Evolutionary conservation across 2,113 vertebrate species (phyloP).

Genomic region (Sardina pilchardus): DNA sequence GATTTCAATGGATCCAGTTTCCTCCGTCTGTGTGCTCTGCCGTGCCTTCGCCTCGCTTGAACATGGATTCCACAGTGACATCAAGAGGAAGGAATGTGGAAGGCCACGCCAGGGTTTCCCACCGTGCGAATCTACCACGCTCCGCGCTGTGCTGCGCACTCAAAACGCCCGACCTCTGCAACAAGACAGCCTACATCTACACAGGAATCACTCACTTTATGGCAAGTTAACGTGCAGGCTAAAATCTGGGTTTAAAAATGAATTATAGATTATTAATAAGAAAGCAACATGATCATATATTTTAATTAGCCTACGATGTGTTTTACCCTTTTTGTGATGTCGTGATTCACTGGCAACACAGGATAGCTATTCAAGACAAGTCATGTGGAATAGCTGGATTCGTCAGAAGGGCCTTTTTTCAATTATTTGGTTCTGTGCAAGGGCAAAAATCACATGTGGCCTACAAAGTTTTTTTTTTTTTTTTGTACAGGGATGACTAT

Average conservation of each 20-base stretch:
- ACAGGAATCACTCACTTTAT: not conserved
- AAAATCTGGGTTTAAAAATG: not conserved
- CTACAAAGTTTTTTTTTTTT: not conserved
- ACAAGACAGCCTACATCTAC: not conserved
- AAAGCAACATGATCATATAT: not conserved
- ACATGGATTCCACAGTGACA: slow-evolving; percentile 75
- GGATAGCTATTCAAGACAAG: not conserved
- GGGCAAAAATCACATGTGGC: not conserved
- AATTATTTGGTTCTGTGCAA: not conserved
- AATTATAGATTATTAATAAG: too few relatives aligned
- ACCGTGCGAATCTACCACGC: not conserved
- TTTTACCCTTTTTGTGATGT: not conserved
- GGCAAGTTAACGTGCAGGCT: not conserved
- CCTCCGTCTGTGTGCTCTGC: slow-evolving; percentile 1
- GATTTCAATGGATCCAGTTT: not conserved
- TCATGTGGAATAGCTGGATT: not conserved
- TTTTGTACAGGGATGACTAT: not conserved
- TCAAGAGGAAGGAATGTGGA: slow-evolving; percentile 70
- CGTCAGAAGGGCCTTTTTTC: not conserved
- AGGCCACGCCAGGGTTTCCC: slow-evolving; percentile 29
- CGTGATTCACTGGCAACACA: not conserved
- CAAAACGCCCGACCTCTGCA: not conserved
- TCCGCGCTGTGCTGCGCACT: not conserved
- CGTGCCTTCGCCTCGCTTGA: slow-evolving; percentile 31
- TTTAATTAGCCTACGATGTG: not conserved